phyloP scores from a whole-genome alignment of 2,113 vertebrate species.

The Eulemur rufifrons region DNA sequence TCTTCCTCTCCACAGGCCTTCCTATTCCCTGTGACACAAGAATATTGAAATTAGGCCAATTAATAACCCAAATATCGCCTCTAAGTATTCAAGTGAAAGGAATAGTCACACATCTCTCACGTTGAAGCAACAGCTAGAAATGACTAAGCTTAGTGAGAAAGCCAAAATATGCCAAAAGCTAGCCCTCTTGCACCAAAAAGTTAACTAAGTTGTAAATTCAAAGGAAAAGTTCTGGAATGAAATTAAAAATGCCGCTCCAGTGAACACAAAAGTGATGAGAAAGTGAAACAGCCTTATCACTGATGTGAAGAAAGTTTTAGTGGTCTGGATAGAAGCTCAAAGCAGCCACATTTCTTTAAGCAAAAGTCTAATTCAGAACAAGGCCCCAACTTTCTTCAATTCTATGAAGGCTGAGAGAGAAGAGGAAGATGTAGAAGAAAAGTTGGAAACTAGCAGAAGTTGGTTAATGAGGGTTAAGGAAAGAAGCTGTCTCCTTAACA shows the following conservation, averaged over 20 bases:
- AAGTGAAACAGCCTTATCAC: not conserved
- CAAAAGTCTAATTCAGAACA: not conserved
- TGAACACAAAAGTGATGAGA: not conserved
- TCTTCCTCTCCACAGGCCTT: not conserved
- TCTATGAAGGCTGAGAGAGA: not conserved
- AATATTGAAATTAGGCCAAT: not conserved
- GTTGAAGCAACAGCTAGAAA: not conserved
- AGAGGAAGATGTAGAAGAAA: not conserved
- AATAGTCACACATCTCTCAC: not conserved
- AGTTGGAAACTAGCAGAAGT: not conserved
- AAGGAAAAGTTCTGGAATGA: not conserved
- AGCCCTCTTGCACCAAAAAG: not conserved
- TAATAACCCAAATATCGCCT: not conserved
- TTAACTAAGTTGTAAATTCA: not conserved
- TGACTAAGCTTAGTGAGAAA: not conserved
- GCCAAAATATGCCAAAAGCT: not conserved
- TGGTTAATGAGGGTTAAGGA: not conserved
- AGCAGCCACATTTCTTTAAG: not conserved
- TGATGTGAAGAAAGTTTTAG: not conserved
- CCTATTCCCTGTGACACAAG: not conserved
- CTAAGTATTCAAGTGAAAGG: not conserved
- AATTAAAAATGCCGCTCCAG: not conserved
- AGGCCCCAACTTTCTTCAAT: not conserved
- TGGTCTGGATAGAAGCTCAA: not conserved
- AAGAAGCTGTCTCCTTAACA: not conserved